Evolutionary conservation across 1,140 invertebrate species (phyloP), one percentile per base, ranked within the genome.

Genomic region (Drosophila mayri): DNA sequence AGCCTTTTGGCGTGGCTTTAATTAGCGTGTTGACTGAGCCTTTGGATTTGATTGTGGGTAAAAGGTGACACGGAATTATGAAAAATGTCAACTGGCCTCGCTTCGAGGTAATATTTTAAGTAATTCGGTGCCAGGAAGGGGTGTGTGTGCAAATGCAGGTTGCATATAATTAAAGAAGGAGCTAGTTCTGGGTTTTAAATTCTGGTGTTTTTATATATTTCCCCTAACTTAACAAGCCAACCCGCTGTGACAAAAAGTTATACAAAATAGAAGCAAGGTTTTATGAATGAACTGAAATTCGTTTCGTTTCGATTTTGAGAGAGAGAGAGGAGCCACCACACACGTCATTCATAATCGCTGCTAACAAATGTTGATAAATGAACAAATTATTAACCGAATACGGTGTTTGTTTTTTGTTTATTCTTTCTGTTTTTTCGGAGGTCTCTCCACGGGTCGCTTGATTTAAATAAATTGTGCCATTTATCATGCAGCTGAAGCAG

Each of bases 321-420:
- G 46, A 43, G 46, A 43, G 32, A 43, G 49, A 64, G 32, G 32
- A 38, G 54, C 43, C 57, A 49, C 50, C 81, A 71, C 82, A 81
- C 72, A 84, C 84, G 81, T 90, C 81, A 88, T 90, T 90, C 85
- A 85, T 90, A 90, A 90, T 80, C 84, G 74, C 63, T 65, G 75
- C 85, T 90, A 90, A 90, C 81, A 90, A 90, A 90, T 85, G 81
- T 90, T 90, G 86, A 90, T 90, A 90, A 90, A 90, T 90, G 73
- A 60, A 68, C 67, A 82, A 81, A 90, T 81, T 88, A 81, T 90
- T 90, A 81, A 79, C 68, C 67, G 76, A 79, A 79, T 80, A 83
- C 67, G 81, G 61, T 66, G 64, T 63, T 74, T 70, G 46, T 52
- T 66, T 52, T 52, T 20, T 32, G 9, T 28, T 30, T 37, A 60